Evolutionary conservation across 2,797 vertebrate genomes (phyloP).

Genomic region (Poecile montanus): DNA sequence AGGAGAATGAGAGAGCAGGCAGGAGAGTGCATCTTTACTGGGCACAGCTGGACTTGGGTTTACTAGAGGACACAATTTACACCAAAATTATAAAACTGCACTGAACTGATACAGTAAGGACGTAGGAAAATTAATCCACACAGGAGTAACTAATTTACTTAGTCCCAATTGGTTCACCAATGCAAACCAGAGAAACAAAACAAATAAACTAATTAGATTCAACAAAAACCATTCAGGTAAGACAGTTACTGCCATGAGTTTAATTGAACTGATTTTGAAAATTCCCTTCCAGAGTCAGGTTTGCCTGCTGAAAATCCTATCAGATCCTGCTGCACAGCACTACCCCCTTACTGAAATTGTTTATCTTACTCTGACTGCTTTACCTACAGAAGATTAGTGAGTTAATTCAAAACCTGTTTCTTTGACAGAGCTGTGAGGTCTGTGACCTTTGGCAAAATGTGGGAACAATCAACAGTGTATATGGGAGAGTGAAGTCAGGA

Average conservation of each 20-base stretch:
- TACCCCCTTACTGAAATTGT: neutral
- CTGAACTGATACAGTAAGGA: neutral
- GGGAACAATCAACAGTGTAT: neutral
- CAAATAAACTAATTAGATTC: neutral
- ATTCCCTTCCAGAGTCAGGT: neutral
- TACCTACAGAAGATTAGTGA: neutral
- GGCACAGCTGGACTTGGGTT: neutral
- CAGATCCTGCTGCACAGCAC: neutral
- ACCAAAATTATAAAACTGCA: neutral
- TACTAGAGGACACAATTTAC: neutral
- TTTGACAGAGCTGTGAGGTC: neutral
- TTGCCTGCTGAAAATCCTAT: neutral
- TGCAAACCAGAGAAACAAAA: neutral
- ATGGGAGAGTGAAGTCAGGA: neutral
- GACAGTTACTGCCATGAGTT: neutral
- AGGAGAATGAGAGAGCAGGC: neutral
- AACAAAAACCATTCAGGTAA: neutral
- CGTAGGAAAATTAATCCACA: neutral
- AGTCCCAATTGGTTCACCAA: neutral
- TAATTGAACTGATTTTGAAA: neutral
- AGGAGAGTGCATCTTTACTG: neutral
- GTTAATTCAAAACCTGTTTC: constrained; percentile 8
- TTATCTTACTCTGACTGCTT: neutral
- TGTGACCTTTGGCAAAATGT: constrained; percentile 15
- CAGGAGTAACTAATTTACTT: neutral